A percentile compares a stretch with the other conserved stretches of the same genome.
phyloP scores from a whole-genome alignment of 2,797 vertebrate genomes.

The Pogonophryne albipinna region DNA sequence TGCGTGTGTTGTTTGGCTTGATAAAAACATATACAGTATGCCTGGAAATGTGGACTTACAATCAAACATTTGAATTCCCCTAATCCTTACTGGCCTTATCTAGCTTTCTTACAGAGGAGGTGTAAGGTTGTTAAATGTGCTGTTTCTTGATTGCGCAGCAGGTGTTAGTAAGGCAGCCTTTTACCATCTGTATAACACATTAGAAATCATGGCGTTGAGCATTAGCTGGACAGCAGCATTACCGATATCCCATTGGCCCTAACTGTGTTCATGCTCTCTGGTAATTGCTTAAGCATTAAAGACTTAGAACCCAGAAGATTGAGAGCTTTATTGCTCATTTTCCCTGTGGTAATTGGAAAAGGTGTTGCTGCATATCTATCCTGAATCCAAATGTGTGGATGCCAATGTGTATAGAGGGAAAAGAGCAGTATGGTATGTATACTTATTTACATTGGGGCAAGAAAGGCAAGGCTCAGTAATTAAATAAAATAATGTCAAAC shows the following conservation, averaged over 20 bases:
- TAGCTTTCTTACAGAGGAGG: slow-evolving; percentile 39
- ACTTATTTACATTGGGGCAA: neutral
- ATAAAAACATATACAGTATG: neutral
- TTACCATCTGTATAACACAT: slow-evolving; percentile 67
- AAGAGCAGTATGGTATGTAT: neutral
- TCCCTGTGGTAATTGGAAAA: slow-evolving; percentile 16
- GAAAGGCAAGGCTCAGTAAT: neutral
- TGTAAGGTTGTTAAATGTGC: slow-evolving; percentile 63
- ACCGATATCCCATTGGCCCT: neutral
- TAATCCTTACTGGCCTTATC: slow-evolving; percentile 26
- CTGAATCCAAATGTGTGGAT: slow-evolving; percentile 1
- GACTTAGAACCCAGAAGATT: slow-evolving; percentile 17
- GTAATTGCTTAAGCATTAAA: slow-evolving; percentile 16
- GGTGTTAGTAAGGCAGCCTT: slow-evolving; percentile 60
- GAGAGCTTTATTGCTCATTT: slow-evolving; percentile 16
- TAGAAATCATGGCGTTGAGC: slow-evolving; percentile 25
- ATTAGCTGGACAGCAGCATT: slow-evolving; percentile 36
- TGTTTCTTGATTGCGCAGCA: slow-evolving; percentile 49
- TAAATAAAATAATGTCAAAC: slow-evolving; percentile 4
- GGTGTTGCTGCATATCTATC: slow-evolving; percentile 14
- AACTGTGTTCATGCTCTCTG: slow-evolving; percentile 24
- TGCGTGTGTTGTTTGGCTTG: neutral
- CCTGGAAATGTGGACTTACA: slow-evolving; percentile 13
- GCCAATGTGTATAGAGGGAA: neutral
- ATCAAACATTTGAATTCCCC: slow-evolving; percentile 39